Evolutionary conservation across 2,113 vertebrate species (phyloP), one percentile per base, ranked within the genome.

Genomic region (Siniperca chuatsi): DNA sequence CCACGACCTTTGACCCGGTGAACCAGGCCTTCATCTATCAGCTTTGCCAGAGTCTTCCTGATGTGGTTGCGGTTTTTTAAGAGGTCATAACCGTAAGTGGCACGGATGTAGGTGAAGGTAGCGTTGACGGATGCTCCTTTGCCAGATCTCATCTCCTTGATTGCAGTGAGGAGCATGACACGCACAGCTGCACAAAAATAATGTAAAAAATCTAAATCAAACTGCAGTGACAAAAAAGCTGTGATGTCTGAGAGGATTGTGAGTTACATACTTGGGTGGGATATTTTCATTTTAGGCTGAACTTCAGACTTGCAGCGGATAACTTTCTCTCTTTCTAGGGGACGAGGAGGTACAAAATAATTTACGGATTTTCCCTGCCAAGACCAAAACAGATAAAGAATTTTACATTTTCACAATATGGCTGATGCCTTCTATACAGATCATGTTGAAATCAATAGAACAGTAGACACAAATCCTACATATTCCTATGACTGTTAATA

Each of bases 1-100:
- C 98, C 98, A 40, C 98, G 97, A 77, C 98, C 98, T 96, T 97
- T 99, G 83, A 99, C 96, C 87, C 97, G 96, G 77, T 97, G 95
- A 37, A 99, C 96, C 83, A 98, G 86, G 74, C 97, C 96, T 81
- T 99, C 97, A 2, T 96, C 89, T 16, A 99, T 96, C 54, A 99
- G 95, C 92, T 98, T 98, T 61, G 92, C 96, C 83, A 99, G 87
- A 5, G 96, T 97, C 83, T 96, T 97, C 92, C 96, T 98, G 85
- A 99, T 96, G 93, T 98, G 97, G 42, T 94, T 95, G 78, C 96
- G 96, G 87, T 99, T 98, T 80, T 96, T 97, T 29, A 97, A 90
- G 10, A 97, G 96, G 88, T 99, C 97, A 0, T 97, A 99, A 62
- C 95, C 95, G 62, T 97, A 99, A 1, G 95, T 93, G 78, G 96